Conservation (phyloP, 2,888 invertebrate genomes). For the Dorcus parallelipipedus region DNA sequence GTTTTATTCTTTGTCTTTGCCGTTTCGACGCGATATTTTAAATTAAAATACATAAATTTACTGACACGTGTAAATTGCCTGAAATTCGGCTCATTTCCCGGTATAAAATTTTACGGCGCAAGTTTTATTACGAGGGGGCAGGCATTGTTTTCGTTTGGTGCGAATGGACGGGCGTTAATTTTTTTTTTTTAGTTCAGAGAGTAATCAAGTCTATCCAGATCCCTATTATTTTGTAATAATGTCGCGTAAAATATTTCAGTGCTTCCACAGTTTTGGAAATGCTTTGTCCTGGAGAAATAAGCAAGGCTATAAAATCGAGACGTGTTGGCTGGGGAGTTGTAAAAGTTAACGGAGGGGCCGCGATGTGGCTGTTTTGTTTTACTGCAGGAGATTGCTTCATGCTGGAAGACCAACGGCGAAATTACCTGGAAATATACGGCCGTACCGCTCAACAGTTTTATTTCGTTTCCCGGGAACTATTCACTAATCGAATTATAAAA, state of each 20-base stretch:
- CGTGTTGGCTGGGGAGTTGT: slow-evolving; percentile 28
- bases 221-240: not conserved
- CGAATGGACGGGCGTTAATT: not conserved
- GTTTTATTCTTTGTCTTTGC: slow-evolving; percentile 13
- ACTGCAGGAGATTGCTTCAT: slow-evolving; percentile 15
- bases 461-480: too few relatives aligned
- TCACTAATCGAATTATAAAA: too few relatives aligned
- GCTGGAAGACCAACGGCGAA: slow-evolving; percentile 3
- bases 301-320: slow-evolving; percentile 31
- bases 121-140: slow-evolving; percentile 18
- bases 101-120: slow-evolving; percentile 25
- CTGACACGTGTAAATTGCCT: slow-evolving; percentile 29
- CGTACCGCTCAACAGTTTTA: not conserved
- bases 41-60: slow-evolving; percentile 31
- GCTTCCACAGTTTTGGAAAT: slow-evolving; percentile 7
- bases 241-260: slow-evolving; percentile 3
- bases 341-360: slow-evolving; percentile 24
- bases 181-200: too few relatives aligned
- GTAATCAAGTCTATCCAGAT: too few relatives aligned
- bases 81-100: slow-evolving; percentile 19
- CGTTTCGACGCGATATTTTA: slow-evolving; percentile 21
- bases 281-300: slow-evolving; percentile 16
- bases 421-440: not conserved
- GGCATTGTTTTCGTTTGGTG: not conserved
- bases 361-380: slow-evolving; percentile 20